Percentiles rank a stretch among this genome's conserved stretches.
Conservation (phyloP, 1,140 invertebrate species). For the Dolichoris vasculosae region DNA sequence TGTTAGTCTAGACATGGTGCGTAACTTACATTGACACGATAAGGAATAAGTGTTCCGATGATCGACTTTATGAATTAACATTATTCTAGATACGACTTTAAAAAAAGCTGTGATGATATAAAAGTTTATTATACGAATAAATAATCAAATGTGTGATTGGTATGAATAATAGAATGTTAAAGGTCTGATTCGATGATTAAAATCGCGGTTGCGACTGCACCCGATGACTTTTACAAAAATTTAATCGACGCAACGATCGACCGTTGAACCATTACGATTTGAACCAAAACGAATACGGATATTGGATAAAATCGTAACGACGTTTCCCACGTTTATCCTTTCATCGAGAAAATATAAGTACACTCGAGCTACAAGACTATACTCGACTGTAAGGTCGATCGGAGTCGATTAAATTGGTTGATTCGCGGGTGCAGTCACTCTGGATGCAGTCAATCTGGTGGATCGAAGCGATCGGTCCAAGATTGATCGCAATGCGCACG, state of each 20-base stretch:
- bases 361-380: too few relatives aligned
- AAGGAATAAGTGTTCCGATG: constrained; percentile 11
- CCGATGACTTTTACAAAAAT: neutral
- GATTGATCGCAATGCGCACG: neutral
- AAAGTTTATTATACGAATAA: neutral
- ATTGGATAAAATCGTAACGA: neutral
- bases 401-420: too few relatives aligned
- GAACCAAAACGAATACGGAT: neutral
- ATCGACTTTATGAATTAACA: neutral
- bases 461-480: neutral
- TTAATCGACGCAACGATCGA: neutral
- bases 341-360: too few relatives aligned
- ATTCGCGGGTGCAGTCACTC: neutral
- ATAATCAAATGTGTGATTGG: neutral
- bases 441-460: neutral
- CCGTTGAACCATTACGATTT: neutral
- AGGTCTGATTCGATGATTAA: neutral
- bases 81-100: neutral
- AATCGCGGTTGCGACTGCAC: neutral
- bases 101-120: neutral
- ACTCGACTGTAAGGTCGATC: too few relatives aligned
- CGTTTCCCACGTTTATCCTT: neutral
- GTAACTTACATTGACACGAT: constrained; percentile 8
- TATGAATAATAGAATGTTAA: neutral
- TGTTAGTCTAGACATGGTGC: neutral